Conservation (phyloP, 2,888 invertebrate species). For the Arge pagana region DNA sequence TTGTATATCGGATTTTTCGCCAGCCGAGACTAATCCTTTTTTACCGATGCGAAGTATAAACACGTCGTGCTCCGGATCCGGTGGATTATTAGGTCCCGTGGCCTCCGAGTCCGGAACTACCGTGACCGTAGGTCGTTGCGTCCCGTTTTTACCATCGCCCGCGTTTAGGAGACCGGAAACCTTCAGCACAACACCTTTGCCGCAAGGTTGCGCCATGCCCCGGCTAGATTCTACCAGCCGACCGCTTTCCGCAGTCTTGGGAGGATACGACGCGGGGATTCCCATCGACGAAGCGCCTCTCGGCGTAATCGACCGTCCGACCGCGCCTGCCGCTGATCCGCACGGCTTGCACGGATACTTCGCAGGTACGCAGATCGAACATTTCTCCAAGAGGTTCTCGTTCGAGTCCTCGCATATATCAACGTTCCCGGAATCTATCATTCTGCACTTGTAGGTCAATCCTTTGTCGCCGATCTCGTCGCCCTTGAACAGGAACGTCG, state of each 20-base stretch:
- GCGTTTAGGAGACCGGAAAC: conserved; percentile 49
- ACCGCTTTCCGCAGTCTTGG: neutral
- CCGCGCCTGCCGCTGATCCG: conserved; percentile 27
- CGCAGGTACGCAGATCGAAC: conserved; percentile 31
- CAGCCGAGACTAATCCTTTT: conserved; percentile 69
- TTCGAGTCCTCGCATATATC: conserved; percentile 33
- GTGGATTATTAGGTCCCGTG: conserved; percentile 2
- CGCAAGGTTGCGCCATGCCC: conserved; percentile 36
- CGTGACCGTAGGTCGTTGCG: conserved; percentile 42
- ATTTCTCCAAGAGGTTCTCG: conserved; percentile 22
- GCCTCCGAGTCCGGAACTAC: conserved; percentile 40
- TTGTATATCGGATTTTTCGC: conserved; percentile 72
- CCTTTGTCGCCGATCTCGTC: conserved; percentile 27
- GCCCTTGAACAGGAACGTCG: conserved; percentile 27
- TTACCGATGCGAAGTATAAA: conserved; percentile 77
- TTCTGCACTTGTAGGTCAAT: conserved; percentile 41
- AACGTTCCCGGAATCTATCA: conserved; percentile 32
- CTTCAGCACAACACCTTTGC: conserved; percentile 51
- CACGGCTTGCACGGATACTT: conserved; percentile 36
- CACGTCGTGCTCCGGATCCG: conserved; percentile 72
- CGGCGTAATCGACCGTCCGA: conserved; percentile 3
- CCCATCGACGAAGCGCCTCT: neutral
- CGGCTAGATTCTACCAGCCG: conserved; percentile 40
- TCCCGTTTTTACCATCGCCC: conserved; percentile 24
- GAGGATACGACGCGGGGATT: conserved; percentile 15